phyloP scores from a whole-genome alignment of 2,113 vertebrate species.

The Orientallactaga bullata region DNA sequence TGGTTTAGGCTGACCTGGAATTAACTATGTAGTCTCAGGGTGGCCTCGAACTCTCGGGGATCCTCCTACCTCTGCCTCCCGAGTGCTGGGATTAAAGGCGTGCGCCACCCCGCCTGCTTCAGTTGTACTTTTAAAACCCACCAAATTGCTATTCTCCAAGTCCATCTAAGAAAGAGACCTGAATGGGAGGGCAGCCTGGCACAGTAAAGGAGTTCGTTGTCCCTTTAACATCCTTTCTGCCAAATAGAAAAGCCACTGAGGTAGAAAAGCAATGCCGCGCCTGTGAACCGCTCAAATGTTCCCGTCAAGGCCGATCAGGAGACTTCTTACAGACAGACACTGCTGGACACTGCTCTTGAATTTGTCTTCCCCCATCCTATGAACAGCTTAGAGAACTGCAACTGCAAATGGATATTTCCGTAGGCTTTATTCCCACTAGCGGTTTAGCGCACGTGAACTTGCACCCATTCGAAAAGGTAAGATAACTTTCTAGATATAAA shows the following conservation, averaged over 20 bases:
- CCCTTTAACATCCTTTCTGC: neutral
- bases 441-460: constrained; percentile 31
- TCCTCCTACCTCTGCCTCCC: too few species aligned
- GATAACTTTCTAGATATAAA: neutral
- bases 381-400: too few species aligned
- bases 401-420: too few species aligned
- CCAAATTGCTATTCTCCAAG: neutral
- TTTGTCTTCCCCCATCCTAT: neutral
- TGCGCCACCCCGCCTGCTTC: too few species aligned
- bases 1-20: too few species aligned
- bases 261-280: neutral
- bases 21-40: too few species aligned
- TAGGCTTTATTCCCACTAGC: too few species aligned
- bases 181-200: neutral
- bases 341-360: neutral
- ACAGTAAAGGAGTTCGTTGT: neutral
- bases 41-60: too few species aligned
- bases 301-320: neutral
- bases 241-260: neutral
- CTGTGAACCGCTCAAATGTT: neutral
- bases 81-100: too few species aligned
- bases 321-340: neutral
- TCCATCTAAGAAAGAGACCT: neutral
- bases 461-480: constrained; percentile 22
- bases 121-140: neutral